Conservation (phyloP, 2,888 invertebrate species). For the Aporophyla nigra region DNA sequence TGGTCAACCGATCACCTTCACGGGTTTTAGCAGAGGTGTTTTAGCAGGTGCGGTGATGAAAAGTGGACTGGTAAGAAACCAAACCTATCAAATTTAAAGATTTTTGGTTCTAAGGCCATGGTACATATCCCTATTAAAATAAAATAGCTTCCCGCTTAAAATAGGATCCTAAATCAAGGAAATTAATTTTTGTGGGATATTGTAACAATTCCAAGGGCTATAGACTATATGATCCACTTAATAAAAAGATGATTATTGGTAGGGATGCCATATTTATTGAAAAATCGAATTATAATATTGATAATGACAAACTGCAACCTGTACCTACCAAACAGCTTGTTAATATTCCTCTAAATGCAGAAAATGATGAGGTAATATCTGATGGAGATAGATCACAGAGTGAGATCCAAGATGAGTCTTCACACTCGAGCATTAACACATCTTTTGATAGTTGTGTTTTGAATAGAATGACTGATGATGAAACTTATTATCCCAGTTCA, state of each 20-base stretch:
- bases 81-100: slow-evolving; percentile 15
- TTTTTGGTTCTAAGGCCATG: slow-evolving; percentile 25
- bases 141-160: no score
- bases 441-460: not conserved
- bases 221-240: not conserved
- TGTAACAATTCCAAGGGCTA: not conserved
- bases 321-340: not conserved
- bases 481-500: not conserved
- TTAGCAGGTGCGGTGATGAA: no score
- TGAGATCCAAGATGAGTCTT: not conserved
- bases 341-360: not conserved
- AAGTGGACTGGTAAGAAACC: slow-evolving; percentile 21
- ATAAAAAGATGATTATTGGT: not conserved
- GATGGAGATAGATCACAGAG: not conserved
- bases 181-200: no score
- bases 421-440: not conserved
- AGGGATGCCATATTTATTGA: not conserved
- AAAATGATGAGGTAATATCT: not conserved
- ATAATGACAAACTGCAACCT: not conserved
- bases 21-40: not conserved
- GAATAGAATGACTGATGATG: not conserved
- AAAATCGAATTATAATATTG: not conserved
- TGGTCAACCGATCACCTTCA: slow-evolving; percentile 13
- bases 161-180: no score
- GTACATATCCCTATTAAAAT: not conserved